A percentile compares a stretch with the other conserved stretches of the same genome.
These are phyloP conservation scores for Agelastica alni DNA, from an alignment of 2,888 invertebrate species.

Conservation along the genomic window DNA sequence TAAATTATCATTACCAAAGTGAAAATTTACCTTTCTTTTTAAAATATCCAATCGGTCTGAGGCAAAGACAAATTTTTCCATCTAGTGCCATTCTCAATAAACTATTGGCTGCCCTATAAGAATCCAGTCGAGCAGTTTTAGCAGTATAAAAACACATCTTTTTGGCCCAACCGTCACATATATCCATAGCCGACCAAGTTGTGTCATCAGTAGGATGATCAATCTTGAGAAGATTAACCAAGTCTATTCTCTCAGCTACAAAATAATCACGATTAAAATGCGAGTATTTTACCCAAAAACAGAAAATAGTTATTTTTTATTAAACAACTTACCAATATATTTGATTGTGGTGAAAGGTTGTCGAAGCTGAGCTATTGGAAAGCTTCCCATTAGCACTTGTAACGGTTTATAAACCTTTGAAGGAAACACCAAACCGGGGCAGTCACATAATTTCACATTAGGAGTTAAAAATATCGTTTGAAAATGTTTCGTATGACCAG, in stretches of 20 bases:
- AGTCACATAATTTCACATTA: constrained; percentile 88
- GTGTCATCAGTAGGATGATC: constrained; percentile 74
- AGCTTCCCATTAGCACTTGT: constrained; percentile 91
- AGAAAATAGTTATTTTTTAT: no score
- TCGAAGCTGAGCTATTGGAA: constrained; percentile 88
- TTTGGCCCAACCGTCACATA: constrained; percentile 92
- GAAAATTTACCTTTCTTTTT: constrained; percentile 64
- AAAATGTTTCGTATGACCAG: constrained; percentile 96
- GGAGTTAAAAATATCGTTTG: constrained; percentile 91
- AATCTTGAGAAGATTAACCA: constrained; percentile 72
- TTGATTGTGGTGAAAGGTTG: constrained; percentile 85
- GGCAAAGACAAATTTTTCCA: constrained; percentile 80
- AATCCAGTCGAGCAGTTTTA: constrained; percentile 82
- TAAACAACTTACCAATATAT: constrained; percentile 59
- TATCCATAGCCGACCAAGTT: constrained; percentile 84
- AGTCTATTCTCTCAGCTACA: constrained; percentile 70
- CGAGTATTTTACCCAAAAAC: no score
- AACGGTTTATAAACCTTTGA: constrained; percentile 81
- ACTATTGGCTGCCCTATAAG: constrained; percentile 87
- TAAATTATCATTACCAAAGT: no score
- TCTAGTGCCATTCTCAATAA: constrained; percentile 84
- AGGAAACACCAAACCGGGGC: constrained; percentile 94
- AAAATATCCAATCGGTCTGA: constrained; percentile 72
- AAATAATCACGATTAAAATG: no score
- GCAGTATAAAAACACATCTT: constrained; percentile 85